A percentile compares a stretch with the other conserved stretches of the same genome.
Evolutionary conservation across 2,113 vertebrate genomes (phyloP).

Genomic region (Taxidea taxus): DNA sequence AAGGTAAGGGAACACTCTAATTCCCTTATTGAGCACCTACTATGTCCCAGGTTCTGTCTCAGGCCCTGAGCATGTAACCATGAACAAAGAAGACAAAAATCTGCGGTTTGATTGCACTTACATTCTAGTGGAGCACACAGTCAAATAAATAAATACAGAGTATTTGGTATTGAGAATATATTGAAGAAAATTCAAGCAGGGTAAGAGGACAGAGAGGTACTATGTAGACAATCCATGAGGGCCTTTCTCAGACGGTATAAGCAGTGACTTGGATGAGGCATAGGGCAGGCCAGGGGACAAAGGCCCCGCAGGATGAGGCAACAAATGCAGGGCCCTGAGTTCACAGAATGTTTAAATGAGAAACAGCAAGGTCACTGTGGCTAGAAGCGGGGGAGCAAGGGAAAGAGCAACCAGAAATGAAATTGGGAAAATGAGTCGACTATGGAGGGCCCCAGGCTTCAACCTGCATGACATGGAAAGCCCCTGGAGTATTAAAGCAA

Average conservation of each 20-base stretch:
- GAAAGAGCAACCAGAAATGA: neutral
- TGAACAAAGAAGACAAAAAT: neutral
- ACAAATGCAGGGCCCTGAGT: neutral
- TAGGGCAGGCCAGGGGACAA: neutral
- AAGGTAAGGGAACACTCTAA: neutral
- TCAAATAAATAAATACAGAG: neutral
- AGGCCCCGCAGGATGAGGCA: neutral
- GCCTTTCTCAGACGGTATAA: neutral
- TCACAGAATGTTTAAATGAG: neutral
- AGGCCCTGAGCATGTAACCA: neutral
- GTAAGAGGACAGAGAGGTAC: neutral
- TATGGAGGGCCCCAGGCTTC: neutral
- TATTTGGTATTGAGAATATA: neutral
- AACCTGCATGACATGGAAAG: neutral
- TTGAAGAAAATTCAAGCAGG: slow-evolving; percentile 17
- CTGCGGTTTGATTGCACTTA: neutral
- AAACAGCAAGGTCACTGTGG: neutral
- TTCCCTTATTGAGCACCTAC: neutral
- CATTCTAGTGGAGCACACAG: neutral
- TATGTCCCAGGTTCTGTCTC: neutral
- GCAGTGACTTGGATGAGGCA: neutral
- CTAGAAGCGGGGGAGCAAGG: neutral
- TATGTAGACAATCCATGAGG: neutral
- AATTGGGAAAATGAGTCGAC: neutral
- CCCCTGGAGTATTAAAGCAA: neutral